Evolutionary conservation across 1,140 invertebrate genomes (phyloP).

Genomic region (Thereuonema tuberculata): DNA sequence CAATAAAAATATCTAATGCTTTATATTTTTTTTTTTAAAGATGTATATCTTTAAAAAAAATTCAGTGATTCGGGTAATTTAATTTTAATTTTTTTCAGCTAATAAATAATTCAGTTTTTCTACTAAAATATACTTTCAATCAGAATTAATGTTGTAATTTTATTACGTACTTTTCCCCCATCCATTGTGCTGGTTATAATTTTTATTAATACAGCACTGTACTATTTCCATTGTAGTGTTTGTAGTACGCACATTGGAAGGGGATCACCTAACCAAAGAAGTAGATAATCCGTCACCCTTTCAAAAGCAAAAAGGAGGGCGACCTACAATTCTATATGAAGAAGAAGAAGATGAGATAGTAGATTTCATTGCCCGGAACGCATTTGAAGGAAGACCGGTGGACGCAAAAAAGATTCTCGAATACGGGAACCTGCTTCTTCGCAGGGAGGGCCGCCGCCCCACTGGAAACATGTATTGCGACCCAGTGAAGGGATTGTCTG

Average conservation of each 20-base stretch:
- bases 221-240: conserved; percentile 11
- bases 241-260: conserved; percentile 4
- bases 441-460: conserved; percentile 7
- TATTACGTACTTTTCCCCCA: too few relatives aligned
- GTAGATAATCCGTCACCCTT: background rate
- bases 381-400: conserved; percentile 6
- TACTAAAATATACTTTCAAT: too few relatives aligned
- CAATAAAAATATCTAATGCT: too few relatives aligned
- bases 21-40: too few relatives aligned
- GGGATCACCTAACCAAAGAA: background rate
- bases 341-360: conserved; percentile 13
- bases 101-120: too few relatives aligned
- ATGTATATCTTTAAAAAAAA: too few relatives aligned
- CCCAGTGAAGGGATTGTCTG: conserved; percentile 6
- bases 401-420: conserved; percentile 7
- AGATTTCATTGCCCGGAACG: background rate
- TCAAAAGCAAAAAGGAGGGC: conserved; percentile 12
- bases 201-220: background rate
- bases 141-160: too few relatives aligned
- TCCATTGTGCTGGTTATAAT: too few relatives aligned
- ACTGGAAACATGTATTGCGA: conserved; percentile 13
- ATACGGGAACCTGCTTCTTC: conserved; percentile 7
- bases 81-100: too few relatives aligned
- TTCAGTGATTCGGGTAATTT: too few relatives aligned
- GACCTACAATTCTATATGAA: conserved; percentile 11